A percentile compares a stretch with the other conserved stretches of the same genome.
phyloP scores from a whole-genome alignment of 2,113 vertebrate genomes.

The Stegastes partitus region DNA sequence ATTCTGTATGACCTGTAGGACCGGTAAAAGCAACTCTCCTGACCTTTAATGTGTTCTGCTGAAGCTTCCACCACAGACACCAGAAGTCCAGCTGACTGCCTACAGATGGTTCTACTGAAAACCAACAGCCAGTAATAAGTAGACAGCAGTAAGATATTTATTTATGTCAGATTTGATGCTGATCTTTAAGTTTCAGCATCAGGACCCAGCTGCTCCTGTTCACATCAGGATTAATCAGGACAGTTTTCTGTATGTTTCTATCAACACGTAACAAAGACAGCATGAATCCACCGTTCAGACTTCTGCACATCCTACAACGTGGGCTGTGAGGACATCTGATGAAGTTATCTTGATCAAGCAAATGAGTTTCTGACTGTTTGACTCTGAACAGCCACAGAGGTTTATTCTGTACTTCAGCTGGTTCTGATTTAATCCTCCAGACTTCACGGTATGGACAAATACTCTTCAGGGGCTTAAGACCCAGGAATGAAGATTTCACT shows the following conservation, averaged over 20 bases:
- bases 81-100: neutral
- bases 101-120: neutral
- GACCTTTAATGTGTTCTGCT: constrained; percentile 12
- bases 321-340: neutral
- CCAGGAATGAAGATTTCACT: neutral
- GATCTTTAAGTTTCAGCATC: neutral
- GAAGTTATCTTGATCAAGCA: neutral
- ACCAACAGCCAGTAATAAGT: neutral
- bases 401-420: too few relatives aligned
- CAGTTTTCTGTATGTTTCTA: too few relatives aligned
- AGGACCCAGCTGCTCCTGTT: neutral
- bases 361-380: too few relatives aligned
- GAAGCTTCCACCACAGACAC: neutral
- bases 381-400: too few relatives aligned
- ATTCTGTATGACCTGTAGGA: neutral
- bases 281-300: neutral
- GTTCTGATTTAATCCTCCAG: neutral
- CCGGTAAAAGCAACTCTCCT: constrained; percentile 7
- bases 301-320: too few relatives aligned
- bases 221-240: constrained; percentile 2
- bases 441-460: neutral
- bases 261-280: neutral
- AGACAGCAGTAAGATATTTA: neutral
- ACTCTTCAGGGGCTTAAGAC: neutral
- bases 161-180: neutral